Base-by-base conservation (phyloP, 2,888 invertebrate genomes). In the Eupithecia dodoneata region DNA sequence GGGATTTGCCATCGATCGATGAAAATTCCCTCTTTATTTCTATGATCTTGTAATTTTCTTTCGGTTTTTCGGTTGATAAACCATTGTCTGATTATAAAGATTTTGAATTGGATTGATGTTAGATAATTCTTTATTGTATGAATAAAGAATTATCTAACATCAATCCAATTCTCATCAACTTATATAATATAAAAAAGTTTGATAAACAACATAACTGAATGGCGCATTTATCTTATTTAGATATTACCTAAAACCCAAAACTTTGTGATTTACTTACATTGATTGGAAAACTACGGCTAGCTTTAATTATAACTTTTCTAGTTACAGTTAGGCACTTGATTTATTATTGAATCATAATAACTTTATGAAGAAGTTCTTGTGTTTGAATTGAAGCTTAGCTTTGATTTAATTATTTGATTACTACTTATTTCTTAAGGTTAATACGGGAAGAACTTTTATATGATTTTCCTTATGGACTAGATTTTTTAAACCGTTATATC, bases 1-100 rank as follows among this genome's bases (percentile, higher is more conserved):
- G 76, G 76, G 78, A 80, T 80, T 81, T 79, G 78, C 70, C 65
- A n/a, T 18, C 75, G 66, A 30, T 45, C 75, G 52, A 76, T 74
- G 73, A 70, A 12, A 12, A 72, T 66, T 74, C 74, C 72, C 66
- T 4, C 72, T 75, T 72, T 76, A 77, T 41, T 41, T 65, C 30
- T 59, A 59, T 59, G 55, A 59, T 59, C 55, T 18, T 18, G 3
- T 7, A 0, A 9, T 18, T 18, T n/a, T n/a, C 1, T n/a, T 2
- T 49, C 4, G 4, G n/a, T 18, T 18, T 18, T 7, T 59, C 3
- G 3, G 18, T 59, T 18, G 18, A 7, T 63, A 10, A 10, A 30
- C 18, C 55, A 18, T 59, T 30, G 12, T 63, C 30, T 63, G 18
- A 18, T 30, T 12, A 63, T 63, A 63, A 63, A 63, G 6, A 30